Evolutionary conservation across 2,797 vertebrate species (phyloP), one percentile per base, ranked within the genome.

Genomic region (Meriones psammophilus): DNA sequence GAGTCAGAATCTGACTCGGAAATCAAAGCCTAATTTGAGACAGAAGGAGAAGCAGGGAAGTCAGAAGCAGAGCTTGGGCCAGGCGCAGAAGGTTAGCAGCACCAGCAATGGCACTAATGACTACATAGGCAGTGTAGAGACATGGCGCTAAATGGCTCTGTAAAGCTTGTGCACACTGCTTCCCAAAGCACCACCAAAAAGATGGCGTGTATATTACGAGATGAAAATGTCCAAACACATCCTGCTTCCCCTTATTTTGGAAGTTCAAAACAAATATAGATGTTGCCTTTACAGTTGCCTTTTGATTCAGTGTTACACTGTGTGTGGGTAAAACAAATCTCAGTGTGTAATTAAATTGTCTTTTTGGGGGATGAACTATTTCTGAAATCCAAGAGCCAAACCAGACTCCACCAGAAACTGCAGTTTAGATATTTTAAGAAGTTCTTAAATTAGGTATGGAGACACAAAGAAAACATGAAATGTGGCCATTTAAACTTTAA

Each of bases 81-180:
- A 92, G 60, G 90, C 89, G 78, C 94, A 96, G 89, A 89, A 86
- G 0, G 91, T 97, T 12, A 96, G 76, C 86, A 60, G 2, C 68
- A 60, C 46, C 56, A 96, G 98, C 93, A 96, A 97, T 66, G 97
- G 98, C 39, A 98, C 98, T 94, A 88, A 97, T 6, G 99, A 99
- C 98, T 99, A 99, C 97, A 97, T 98, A 30, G 99, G 99, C 97
- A 99, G 99, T 10, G 99, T 99, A 93, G 99, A 99, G 97, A 99
- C 99, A 97, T 99, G 99, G 99, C 98, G 98, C 95, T 99, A 98
- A 95, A 97, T 33, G 88, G 64, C 76, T 79, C 84, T 10, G 28
- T 50, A 36, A 73, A n/a, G 76, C 88, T 77, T 96, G 81, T 92
- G 33, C 39, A 26, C 39, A 12, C 95, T 85, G 50, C 30, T 94